Conservation (phyloP, 2,113 vertebrate genomes). For the Apus apus region DNA sequence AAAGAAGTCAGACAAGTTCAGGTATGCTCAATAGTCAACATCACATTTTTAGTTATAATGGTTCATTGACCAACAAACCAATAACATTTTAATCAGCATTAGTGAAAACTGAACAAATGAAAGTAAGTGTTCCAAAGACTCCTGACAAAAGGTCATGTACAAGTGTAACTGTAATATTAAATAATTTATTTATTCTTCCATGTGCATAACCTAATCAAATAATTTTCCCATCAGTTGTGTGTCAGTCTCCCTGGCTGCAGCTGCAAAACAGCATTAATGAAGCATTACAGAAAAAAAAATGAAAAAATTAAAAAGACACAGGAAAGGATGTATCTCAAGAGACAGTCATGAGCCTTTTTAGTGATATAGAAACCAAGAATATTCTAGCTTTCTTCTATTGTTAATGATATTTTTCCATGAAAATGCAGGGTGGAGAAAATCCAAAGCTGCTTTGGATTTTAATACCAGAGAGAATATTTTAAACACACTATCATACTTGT, state of each 20-base stretch:
- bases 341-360: not conserved
- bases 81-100: not conserved
- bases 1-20: not conserved
- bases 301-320: too few relatives aligned
- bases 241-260: not conserved
- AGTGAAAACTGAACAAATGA: not conserved
- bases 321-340: not conserved
- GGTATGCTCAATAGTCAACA: not conserved
- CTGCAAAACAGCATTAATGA: not conserved
- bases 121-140: not conserved
- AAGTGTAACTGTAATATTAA: not conserved
- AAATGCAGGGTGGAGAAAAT: not conserved
- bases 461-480: not conserved
- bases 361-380: not conserved
- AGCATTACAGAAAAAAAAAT: not conserved
- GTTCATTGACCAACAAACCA: not conserved
- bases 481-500: not conserved
- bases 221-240: rapidly evolving
- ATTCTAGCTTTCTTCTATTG: not conserved
- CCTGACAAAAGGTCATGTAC: not conserved
- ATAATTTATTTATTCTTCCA: not conserved
- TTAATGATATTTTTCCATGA: not conserved
- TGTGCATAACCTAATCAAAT: not conserved
- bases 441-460: not conserved
- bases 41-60: not conserved